Evolutionary conservation across 2,888 invertebrate genomes (phyloP).

Genomic region (Micropterix aruncella): DNA sequence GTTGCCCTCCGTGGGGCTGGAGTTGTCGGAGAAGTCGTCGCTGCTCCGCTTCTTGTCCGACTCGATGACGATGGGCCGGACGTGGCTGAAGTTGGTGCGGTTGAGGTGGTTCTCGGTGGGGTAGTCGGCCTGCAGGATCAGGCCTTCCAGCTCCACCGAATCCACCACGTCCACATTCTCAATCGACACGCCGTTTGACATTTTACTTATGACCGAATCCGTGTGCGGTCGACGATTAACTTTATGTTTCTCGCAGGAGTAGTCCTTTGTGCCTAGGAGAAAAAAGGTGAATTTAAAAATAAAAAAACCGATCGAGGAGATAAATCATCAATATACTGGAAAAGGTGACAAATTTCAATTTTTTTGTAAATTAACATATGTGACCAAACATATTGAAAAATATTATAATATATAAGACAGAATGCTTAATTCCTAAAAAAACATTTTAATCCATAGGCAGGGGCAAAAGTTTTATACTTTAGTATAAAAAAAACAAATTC

Average conservation of each 20-base stretch:
- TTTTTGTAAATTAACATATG: no score
- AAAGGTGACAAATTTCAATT: no score
- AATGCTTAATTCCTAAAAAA: no score
- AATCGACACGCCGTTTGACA: constrained; percentile 7
- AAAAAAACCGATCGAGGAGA: no score
- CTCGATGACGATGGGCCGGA: constrained; percentile 32
- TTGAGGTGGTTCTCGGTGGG: constrained; percentile 33
- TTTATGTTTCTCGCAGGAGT: constrained; percentile 36
- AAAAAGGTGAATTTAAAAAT: constrained; percentile 1
- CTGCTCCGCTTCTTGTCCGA: constrained; percentile 18
- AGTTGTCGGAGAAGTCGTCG: neutral
- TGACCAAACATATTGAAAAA: no score
- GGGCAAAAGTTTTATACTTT: no score
- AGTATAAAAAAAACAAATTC: no score
- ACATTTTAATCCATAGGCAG: no score
- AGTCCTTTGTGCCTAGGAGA: constrained; percentile 30
- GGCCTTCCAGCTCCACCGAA: neutral
- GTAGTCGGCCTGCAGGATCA: constrained; percentile 17
- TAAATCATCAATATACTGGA: no score
- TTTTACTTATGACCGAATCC: constrained; percentile 18
- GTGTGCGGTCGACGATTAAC: constrained; percentile 30
- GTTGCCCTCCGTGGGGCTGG: neutral
- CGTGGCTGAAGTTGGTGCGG: constrained; percentile 34
- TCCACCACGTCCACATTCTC: neutral
- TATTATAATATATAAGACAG: no score